A percentile compares a stretch with the other conserved stretches of the same genome.
These are phyloP conservation scores for Melopsittacus undulatus DNA, from an alignment of 2,797 vertebrate species.

Conservation along the genomic window DNA sequence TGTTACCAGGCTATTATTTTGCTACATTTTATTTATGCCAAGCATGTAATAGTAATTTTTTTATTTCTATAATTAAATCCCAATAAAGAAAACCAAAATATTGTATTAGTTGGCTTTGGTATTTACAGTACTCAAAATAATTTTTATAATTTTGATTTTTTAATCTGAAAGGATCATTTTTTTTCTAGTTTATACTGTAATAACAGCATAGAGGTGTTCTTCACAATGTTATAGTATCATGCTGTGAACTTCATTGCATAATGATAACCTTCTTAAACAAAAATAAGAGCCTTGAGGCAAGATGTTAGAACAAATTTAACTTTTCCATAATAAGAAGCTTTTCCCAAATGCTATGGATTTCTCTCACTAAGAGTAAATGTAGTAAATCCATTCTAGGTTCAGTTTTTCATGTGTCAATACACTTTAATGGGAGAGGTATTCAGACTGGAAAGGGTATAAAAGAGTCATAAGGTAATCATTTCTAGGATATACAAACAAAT, in stretches of 20 bases:
- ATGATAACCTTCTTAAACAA: neutral
- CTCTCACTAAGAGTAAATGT: neutral
- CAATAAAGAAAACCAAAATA: neutral
- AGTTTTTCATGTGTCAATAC: neutral
- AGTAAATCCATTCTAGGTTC: neutral
- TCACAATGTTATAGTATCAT: neutral
- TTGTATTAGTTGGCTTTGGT: neutral
- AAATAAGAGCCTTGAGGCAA: neutral
- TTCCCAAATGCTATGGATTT: neutral
- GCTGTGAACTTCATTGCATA: neutral
- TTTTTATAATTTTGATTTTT: neutral
- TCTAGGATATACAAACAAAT: neutral
- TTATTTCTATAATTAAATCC: constrained; percentile 34
- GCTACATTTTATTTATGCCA: neutral
- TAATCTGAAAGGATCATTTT: neutral
- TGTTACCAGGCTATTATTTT: neutral
- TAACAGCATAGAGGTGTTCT: neutral
- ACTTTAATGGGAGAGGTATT: neutral
- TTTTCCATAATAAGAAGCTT: neutral
- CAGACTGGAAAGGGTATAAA: neutral
- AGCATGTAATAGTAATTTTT: neutral
- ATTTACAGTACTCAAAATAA: neutral
- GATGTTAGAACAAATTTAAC: neutral
- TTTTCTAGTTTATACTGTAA: neutral
- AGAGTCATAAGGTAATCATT: neutral